A percentile compares a stretch with the other conserved stretches of the same genome.
Conservation (phyloP, 2,888 invertebrate species). For the Stenolophus ochropezus region DNA sequence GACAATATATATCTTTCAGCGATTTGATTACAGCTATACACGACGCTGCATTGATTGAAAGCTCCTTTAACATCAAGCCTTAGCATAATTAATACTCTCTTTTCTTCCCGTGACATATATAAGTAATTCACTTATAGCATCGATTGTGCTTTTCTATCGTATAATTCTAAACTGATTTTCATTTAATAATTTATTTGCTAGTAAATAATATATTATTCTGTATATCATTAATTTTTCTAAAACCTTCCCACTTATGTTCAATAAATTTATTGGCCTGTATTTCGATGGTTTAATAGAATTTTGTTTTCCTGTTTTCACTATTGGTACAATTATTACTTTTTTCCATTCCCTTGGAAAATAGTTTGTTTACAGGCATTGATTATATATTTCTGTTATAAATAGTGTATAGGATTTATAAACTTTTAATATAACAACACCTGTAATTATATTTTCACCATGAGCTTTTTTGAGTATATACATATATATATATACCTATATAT, state of each 20-base stretch:
- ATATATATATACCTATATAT: no score
- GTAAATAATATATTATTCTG: not conserved
- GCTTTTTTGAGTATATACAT: no score
- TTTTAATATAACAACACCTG: no score
- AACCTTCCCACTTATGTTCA: not conserved
- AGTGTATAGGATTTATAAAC: no score
- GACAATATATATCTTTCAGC: not conserved
- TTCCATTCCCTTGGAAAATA: not conserved
- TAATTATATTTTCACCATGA: no score
- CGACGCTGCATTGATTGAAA: slow-evolving; percentile 25
- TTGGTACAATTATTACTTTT: not conserved
- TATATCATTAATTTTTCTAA: not conserved
- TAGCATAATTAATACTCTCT: not conserved
- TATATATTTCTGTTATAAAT: not conserved
- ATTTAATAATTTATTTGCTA: not conserved
- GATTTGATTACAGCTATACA: slow-evolving; percentile 8
- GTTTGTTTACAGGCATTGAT: not conserved
- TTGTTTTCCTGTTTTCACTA: not conserved
- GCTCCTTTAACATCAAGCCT: slow-evolving; percentile 33
- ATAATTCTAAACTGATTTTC: not conserved
- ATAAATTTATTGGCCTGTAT: not conserved
- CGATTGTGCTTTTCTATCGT: not conserved
- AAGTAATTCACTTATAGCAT: not conserved
- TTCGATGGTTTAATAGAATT: not conserved
- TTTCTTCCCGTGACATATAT: not conserved